Evolutionary conservation across 2,113 vertebrate species (phyloP), one percentile per base, ranked within the genome.

Genomic region (Xiphophorus couchianus): DNA sequence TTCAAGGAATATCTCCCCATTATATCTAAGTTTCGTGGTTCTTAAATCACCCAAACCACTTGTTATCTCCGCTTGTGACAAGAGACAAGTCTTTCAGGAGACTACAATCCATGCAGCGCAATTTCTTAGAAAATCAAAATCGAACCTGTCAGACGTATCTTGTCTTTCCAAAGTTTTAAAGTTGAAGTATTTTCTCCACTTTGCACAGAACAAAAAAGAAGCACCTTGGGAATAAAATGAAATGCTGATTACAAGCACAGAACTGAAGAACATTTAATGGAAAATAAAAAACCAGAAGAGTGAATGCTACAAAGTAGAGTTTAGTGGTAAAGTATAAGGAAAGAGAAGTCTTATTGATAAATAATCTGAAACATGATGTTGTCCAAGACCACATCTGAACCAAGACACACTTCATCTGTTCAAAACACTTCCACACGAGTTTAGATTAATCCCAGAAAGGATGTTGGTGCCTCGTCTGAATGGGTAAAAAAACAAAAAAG

Each of bases 1-100:
- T 71, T 76, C 48, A 0, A 64, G 27, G 17, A 67, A 74, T 72
- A 85, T 87, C 77, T 65, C 22, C 48, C 54, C 31, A 35, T 30
- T 42, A 62, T 60, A 80, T 81, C 74, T 78, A 61, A 66, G 33
- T 37, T 17, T 30, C 10, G 42, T 66, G 62, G n/a, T 58, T 58
- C 51, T n/a, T 58, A 58, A 48, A 90, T 83, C 27, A 22, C 75
- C 74, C 61, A 68, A 78, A 76, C 83, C 62, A 78, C 58, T 30
- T 51, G 8, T 77, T 87, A 84, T 80, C 80, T 76, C 66, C n/a
- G 25, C n/a, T 0, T 2, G 35, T 22, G 29, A 72, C 39, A 33
- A 64, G 22, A 54, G 48, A 76, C 62, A 77, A 9, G 4, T 29
- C 27, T 10, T 25, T 70, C 33, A 51, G 22, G 35, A 37, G 7